Base-by-base conservation (phyloP, 2,797 vertebrate species). In the Hemitrygon akajei region DNA sequence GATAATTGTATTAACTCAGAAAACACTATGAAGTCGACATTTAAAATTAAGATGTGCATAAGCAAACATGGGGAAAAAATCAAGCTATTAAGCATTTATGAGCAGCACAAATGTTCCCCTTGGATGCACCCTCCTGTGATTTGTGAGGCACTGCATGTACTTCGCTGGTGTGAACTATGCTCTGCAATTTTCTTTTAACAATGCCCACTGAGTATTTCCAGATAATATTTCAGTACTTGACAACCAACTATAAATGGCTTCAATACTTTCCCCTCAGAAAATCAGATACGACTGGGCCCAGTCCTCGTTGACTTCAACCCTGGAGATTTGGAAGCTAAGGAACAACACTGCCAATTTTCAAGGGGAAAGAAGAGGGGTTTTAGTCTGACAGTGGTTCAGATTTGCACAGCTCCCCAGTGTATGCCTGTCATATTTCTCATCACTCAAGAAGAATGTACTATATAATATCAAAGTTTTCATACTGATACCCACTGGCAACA, bases 101-200 rank as follows among this genome's bases (percentile, higher is more conserved):
- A 92, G 69, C 69, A 73, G 14, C 69, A 40, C 40, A 92, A 69
- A 37, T 37, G 69, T 71, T 75, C 40, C 89, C 69, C 25, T 75
- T 75, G 69, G 66, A 75, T 92, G 91, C n/a, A 76, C 76, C 47
- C 71, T 76, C 91, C 30, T 34, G 40, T 75, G 91, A 93, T 58
- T 93, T 73, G 91, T 4, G 25, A 93, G 40, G 47, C 27, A 7
- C 91, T 30, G 91, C 12, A 58, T 93, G 91, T 37, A 75, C 40
- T 56, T 71, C 56, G 37, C 25, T 75, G 37, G 91, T 14, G 56
- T 56, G 37, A 93, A 93, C 91, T 76, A 30, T 93, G 40, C 73
- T 75, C 71, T 58, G 91, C 69, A 93, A 93, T 93, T 93, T 93
- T 93, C 71, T 93, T 75, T 76, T 93, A 93, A 93, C 91, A 93